Conservation (phyloP, 2,888 invertebrate species). For the Acholoe squamosa region DNA sequence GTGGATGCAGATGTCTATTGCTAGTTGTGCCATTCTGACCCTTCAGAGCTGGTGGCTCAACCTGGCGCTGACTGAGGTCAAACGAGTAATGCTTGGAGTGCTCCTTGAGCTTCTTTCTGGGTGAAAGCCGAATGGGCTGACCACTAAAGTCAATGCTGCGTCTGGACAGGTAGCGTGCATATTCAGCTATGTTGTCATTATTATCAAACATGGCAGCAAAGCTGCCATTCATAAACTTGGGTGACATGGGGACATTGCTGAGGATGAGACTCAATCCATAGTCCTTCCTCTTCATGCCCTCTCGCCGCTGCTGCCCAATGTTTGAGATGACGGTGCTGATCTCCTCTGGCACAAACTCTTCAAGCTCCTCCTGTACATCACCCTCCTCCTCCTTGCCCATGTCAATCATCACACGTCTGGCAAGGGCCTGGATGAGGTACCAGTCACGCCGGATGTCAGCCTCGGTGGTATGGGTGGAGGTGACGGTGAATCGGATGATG, state of each 20-base stretch:
- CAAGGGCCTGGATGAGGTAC: constrained; percentile 84
- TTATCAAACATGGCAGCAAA: constrained; percentile 82
- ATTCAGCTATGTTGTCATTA: constrained; percentile 75
- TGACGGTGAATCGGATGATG: constrained; percentile 96
- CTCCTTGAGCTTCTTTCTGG: constrained; percentile 78
- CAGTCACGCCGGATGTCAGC: constrained; percentile 90
- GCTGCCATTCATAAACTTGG: constrained; percentile 89
- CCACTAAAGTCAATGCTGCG: constrained; percentile 74
- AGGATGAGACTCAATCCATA: constrained; percentile 96
- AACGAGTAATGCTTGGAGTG: constrained; percentile 80
- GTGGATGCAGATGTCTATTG: background rate
- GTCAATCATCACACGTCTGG: constrained; percentile 79
- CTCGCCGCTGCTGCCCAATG: constrained; percentile 51
- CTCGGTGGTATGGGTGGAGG: constrained; percentile 90
- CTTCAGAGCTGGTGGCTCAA: background rate
- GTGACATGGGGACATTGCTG: constrained; percentile 97
- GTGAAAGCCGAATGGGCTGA: constrained; percentile 78
- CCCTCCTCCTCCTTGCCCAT: constrained; percentile 68
- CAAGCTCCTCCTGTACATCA: constrained; percentile 59
- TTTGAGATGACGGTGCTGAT: constrained; percentile 32
- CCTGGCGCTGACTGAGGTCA: constrained; percentile 72
- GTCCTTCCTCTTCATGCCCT: constrained; percentile 81
- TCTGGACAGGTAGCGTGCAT: constrained; percentile 75
- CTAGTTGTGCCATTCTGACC: background rate
- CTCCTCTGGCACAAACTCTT: background rate